These are phyloP conservation scores for Telmatherina bonti DNA, from an alignment of 2,797 vertebrate genomes.

Conservation along the genomic window DNA sequence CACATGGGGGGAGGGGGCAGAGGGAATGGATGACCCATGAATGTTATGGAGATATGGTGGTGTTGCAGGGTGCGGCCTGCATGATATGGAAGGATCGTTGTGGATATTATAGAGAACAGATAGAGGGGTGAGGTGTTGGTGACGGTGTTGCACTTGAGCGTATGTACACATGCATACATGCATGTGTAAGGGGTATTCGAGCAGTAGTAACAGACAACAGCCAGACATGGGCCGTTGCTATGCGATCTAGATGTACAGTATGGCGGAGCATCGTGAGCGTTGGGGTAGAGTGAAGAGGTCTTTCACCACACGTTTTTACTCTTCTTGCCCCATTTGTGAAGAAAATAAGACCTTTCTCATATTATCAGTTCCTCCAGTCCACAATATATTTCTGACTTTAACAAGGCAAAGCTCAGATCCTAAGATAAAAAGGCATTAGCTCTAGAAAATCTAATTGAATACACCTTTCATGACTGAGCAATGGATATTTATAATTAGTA, in stretches of 20 bases:
- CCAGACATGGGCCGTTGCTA: constrained; percentile 74
- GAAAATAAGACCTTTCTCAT: not conserved
- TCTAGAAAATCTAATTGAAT: constrained; percentile 13
- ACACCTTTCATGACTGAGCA: constrained; percentile 3
- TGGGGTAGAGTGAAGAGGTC: constrained; percentile 46
- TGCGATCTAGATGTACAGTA: constrained; percentile 64
- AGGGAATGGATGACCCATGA: constrained; percentile 72
- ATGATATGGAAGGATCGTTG: constrained; percentile 59
- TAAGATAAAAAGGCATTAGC: not conserved
- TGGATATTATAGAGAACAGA: constrained; percentile 76
- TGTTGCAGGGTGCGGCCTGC: constrained; percentile 51
- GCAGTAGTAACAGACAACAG: constrained; percentile 69
- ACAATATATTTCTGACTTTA: constrained; percentile 17
- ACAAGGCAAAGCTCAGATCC: constrained; percentile 12
- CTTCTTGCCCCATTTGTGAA: not conserved
- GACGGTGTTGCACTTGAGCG: constrained; percentile 57
- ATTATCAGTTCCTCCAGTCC: not conserved
- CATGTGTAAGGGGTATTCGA: constrained; percentile 67
- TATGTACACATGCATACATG: constrained; percentile 50
- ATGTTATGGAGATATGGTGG: constrained; percentile 84
- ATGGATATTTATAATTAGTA: not conserved
- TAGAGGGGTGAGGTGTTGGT: constrained; percentile 57
- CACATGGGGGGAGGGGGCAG: constrained; percentile 74
- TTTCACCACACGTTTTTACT: constrained; percentile 12
- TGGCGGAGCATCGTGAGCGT: constrained; percentile 36